A percentile compares a stretch with the other conserved stretches of the same genome.
Evolutionary conservation across 2,888 invertebrate genomes (phyloP).

Genomic region (Isotomurus palustris): DNA sequence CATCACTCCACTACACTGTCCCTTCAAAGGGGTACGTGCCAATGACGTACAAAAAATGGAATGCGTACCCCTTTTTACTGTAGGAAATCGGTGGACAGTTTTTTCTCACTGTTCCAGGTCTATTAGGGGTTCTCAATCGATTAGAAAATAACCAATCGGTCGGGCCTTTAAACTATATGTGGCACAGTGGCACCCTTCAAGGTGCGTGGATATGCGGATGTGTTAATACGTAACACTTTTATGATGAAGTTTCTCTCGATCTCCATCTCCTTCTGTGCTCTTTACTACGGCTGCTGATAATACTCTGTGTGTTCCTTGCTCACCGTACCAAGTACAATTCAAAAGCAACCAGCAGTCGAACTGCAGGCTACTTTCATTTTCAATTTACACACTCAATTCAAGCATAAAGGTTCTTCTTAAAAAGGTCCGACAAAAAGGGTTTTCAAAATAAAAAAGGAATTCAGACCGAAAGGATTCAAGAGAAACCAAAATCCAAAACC

Average conservation of each 20-base stretch:
- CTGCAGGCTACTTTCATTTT: conserved; percentile 23
- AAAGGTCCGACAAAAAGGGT: conserved; percentile 7
- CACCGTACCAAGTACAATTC: background rate
- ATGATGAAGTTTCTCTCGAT: no score
- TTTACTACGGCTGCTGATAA: no score
- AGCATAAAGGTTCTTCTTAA: conserved; percentile 28
- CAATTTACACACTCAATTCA: conserved; percentile 34
- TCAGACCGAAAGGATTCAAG: conserved; percentile 7
- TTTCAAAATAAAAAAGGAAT: background rate
- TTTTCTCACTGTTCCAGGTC: conserved; percentile 25
- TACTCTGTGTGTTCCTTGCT: background rate
- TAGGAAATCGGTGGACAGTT: conserved; percentile 25
- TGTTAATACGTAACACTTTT: no score
- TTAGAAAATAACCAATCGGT: conserved; percentile 15
- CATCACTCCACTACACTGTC: background rate
- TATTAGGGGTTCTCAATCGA: conserved; percentile 30
- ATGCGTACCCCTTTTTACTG: conserved; percentile 9
- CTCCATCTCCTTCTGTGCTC: no score
- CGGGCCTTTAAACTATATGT: background rate
- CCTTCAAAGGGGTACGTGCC: conserved; percentile 40
- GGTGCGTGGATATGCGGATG: background rate
- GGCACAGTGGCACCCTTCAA: background rate
- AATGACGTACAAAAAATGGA: conserved; percentile 1
- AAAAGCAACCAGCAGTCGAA: conserved; percentile 23
- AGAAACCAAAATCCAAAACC: background rate